These are phyloP conservation scores for Lasioglossum lativentre DNA, from an alignment of 2,888 invertebrate genomes.

Conservation along the genomic window DNA sequence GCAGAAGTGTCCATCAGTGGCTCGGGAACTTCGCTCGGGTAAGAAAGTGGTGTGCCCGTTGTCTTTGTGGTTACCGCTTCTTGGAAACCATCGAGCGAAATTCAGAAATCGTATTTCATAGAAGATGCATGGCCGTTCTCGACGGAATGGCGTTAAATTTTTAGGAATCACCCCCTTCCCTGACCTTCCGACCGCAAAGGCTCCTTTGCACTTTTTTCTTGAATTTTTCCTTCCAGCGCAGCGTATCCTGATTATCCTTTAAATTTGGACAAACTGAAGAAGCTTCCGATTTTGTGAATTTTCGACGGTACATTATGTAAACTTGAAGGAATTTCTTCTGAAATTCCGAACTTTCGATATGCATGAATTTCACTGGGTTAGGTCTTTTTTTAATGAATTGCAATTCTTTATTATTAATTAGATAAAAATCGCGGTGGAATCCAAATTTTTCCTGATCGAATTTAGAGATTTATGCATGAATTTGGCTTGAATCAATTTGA, in stretches of 20 bases:
- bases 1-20: constrained; percentile 65
- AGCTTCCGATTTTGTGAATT: not conserved
- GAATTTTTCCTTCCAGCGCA: not conserved
- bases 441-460: no score
- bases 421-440: no score
- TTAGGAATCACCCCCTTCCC: constrained; percentile 14
- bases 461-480: no score
- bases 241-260: not conserved
- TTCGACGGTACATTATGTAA: not conserved
- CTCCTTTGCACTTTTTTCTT: not conserved
- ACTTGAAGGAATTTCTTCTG: not conserved
- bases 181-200: constrained; percentile 8
- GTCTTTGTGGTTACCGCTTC: constrained; percentile 72
- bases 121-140: constrained; percentile 44
- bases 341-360: not conserved
- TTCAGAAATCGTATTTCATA: constrained; percentile 68
- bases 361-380: not conserved
- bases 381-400: no score
- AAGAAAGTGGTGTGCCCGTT: constrained; percentile 65
- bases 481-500: no score
- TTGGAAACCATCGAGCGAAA: constrained; percentile 63
- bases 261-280: not conserved
- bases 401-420: no score
- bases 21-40: constrained; percentile 66
- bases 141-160: constrained; percentile 38